phyloP scores from a whole-genome alignment of 2,797 vertebrate genomes.

The Ficedula albicollis region DNA sequence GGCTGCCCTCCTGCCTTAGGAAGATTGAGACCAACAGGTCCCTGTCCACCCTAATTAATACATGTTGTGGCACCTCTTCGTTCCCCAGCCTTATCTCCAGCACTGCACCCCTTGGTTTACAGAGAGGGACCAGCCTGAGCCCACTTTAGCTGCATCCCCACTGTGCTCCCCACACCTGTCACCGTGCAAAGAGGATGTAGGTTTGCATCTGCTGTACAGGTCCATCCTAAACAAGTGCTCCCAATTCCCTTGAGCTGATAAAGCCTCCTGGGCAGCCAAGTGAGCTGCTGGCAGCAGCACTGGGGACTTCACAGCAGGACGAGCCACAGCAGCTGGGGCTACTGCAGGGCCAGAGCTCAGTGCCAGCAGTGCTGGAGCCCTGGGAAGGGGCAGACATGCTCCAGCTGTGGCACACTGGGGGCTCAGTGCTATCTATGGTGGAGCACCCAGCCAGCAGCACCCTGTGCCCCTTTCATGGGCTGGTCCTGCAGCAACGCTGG shows the following conservation, averaged over 20 bases:
- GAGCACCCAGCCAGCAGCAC: neutral
- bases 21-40: neutral
- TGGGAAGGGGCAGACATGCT: fast-evolving
- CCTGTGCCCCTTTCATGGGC: fast-evolving
- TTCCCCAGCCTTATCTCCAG: neutral
- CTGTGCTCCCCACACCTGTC: neutral
- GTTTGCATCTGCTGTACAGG: neutral
- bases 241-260: neutral
- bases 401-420: fast-evolving
- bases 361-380: neutral
- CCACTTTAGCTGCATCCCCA: neutral
- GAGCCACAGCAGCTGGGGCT: fast-evolving
- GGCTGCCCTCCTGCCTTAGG: neutral
- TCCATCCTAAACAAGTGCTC: neutral
- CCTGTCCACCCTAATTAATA: too few relatives aligned
- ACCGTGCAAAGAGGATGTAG: neutral
- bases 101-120: neutral
- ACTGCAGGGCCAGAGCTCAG: neutral
- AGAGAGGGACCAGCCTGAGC: neutral
- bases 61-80: fast-evolving
- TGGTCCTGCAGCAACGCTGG: neutral
- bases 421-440: neutral
- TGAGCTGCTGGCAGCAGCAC: neutral
- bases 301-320: neutral
- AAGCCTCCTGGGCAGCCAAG: fast-evolving